Evolutionary conservation across 2,797 vertebrate genomes (phyloP), one percentile per base, ranked within the genome.

Genomic region (Galaxias olidus): DNA sequence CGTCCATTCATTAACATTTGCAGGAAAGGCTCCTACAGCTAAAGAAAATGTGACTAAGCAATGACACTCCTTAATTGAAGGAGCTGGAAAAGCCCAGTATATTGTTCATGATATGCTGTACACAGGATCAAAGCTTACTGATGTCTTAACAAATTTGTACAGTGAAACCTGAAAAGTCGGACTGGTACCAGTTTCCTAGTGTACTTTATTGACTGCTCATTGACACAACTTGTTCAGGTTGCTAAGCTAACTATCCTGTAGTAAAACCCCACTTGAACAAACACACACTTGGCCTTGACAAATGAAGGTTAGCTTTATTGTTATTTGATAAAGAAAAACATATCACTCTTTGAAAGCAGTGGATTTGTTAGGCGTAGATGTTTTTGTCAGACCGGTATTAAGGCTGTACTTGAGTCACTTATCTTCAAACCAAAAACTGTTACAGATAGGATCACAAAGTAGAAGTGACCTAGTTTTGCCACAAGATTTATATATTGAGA

Each of bases 51-150:
- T 15, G 11, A 55, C 51, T 66, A 52, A 60, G 77, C 73, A 17
- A 58, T 66, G 69, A 74, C 72, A 14, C 60, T 73, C 20, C 63
- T 44, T 49, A 65, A 52, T 57, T 42, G 5, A 45, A 76, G 68
- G 50, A 82, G 57, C 68, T 53, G 57, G 60, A 6, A 64, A 73
- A 71, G 58, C 56, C 50, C 42, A 55, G 51, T 19, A 53, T 19
- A 15, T 48, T 30, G 30, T 2, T 63, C 59, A 58, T 55, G 62
- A 4, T 56, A 40, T 66, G 9, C 57, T 20, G 55, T 46, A 10
- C n/a, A 61, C 17, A 14, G 13, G 65, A 79, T 83, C 73, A 77
- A 82, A 79, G 68, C 63, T 40, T n/a, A 11, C 42, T 55, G 69
- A 61, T 71, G 75, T 80, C 63, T 64, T 8, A 9, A 65, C 63